Evolutionary conservation across 2,797 vertebrate genomes (phyloP).

Genomic region (Danio tinwini): DNA sequence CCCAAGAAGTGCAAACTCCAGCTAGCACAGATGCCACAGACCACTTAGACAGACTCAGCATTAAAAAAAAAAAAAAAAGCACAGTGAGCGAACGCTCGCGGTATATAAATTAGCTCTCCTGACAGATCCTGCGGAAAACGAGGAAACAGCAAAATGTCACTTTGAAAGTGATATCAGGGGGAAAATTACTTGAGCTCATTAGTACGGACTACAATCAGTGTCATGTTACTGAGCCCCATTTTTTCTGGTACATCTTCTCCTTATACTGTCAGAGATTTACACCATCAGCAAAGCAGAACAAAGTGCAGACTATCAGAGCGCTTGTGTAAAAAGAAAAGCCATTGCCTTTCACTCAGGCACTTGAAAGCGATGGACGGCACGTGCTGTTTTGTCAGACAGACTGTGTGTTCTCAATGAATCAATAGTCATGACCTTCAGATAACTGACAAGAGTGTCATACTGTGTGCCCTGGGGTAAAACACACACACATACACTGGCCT

Average conservation of each 20-base stretch:
- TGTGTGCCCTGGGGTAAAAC: conserved; percentile 34
- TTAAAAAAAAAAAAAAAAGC: conserved; percentile 45
- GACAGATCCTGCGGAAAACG: conserved; percentile 39
- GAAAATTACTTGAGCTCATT: conserved; percentile 44
- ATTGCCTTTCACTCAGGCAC: neutral
- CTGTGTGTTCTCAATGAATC: conserved; percentile 44
- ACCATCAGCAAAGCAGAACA: conserved; percentile 32
- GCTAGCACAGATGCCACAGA: conserved; percentile 35
- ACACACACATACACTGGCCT: neutral
- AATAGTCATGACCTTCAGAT: conserved; percentile 57
- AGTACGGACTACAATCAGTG: conserved; percentile 42
- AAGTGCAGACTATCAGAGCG: conserved; percentile 20
- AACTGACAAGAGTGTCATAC: conserved; percentile 35
- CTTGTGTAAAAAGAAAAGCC: conserved; percentile 13
- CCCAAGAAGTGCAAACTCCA: conserved; percentile 23
- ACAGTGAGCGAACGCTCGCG: conserved; percentile 29
- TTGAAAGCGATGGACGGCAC: neutral
- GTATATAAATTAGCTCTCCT: conserved; percentile 47
- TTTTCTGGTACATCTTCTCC: conserved; percentile 7
- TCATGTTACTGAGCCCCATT: conserved; percentile 25
- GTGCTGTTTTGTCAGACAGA: conserved; percentile 42
- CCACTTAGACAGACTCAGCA: conserved; percentile 51
- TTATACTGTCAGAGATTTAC: conserved; percentile 26
- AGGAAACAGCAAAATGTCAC: conserved; percentile 45
- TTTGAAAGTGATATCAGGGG: conserved; percentile 42